These are phyloP conservation scores for Phodopus roborovskii DNA, from an alignment of 2,113 vertebrate genomes.

Conservation along the genomic window DNA sequence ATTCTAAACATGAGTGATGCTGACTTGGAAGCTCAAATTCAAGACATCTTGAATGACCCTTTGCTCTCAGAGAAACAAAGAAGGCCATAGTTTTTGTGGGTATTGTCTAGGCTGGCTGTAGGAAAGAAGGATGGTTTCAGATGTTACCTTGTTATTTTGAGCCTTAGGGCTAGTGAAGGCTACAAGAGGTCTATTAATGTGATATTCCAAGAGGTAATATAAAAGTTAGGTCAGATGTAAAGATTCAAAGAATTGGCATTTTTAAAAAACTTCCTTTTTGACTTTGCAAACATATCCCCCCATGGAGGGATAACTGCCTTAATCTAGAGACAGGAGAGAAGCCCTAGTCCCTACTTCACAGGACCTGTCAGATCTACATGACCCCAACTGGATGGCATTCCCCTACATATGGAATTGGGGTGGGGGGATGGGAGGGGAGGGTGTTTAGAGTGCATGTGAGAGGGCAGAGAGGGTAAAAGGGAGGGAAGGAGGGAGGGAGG, in stretches of 20 bases:
- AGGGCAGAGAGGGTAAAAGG: no score
- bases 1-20: background rate
- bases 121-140: background rate
- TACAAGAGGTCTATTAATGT: background rate
- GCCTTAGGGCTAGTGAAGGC: background rate
- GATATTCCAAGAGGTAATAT: background rate
- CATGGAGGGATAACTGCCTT: no score
- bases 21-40: background rate
- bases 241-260: background rate
- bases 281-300: no score
- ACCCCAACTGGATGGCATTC: no score
- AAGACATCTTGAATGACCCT: background rate
- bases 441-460: no score
- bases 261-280: no score
- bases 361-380: no score
- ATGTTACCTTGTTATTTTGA: background rate
- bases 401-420: no score
- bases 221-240: background rate
- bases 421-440: no score
- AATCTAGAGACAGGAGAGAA: no score
- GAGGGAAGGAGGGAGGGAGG: no score
- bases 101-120: background rate
- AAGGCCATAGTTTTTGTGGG: background rate
- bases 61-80: background rate
- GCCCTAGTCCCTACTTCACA: no score